Evolutionary conservation across 2,888 invertebrate species (phyloP).

Genomic region (Pantelozetes paolii): DNA sequence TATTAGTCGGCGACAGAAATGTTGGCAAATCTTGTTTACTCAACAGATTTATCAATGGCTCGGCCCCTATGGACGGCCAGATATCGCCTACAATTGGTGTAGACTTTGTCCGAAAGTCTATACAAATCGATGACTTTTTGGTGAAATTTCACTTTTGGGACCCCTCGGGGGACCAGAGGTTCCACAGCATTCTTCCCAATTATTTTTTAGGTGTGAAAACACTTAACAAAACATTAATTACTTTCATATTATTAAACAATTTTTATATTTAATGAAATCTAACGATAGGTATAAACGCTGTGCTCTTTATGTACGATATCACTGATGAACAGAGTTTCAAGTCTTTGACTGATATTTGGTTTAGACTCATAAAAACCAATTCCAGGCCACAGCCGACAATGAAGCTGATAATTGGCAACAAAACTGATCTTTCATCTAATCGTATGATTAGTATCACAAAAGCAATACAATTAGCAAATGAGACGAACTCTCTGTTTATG

Average conservation of each 20-base stretch:
- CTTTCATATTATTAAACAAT: background rate
- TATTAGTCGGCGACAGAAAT: constrained; percentile 29
- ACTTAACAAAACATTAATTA: background rate
- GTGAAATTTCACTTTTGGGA: constrained; percentile 29
- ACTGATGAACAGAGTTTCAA: constrained; percentile 15
- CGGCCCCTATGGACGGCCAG: background rate
- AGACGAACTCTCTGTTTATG: constrained; percentile 12
- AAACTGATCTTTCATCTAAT: constrained; percentile 9
- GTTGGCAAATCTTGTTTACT: constrained; percentile 24
- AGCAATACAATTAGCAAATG: constrained; percentile 14
- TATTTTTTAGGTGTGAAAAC: constrained; percentile 7
- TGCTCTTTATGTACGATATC: constrained; percentile 18
- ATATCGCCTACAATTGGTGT: constrained; percentile 16
- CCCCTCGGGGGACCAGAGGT: background rate
- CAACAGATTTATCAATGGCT: background rate
- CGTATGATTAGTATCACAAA: constrained; percentile 11
- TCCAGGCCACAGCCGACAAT: constrained; percentile 13
- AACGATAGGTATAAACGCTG: background rate
- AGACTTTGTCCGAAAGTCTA: constrained; percentile 4
- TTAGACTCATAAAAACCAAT: constrained; percentile 5
- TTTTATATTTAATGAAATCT: too few species aligned
- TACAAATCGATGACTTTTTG: background rate
- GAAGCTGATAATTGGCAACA: constrained; percentile 18
- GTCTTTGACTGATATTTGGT: background rate
- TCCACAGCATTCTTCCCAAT: background rate